A percentile compares a stretch with the other conserved stretches of the same genome.
phyloP scores from a whole-genome alignment of 2,113 vertebrate species.

The Trochalopteron elliotii region DNA sequence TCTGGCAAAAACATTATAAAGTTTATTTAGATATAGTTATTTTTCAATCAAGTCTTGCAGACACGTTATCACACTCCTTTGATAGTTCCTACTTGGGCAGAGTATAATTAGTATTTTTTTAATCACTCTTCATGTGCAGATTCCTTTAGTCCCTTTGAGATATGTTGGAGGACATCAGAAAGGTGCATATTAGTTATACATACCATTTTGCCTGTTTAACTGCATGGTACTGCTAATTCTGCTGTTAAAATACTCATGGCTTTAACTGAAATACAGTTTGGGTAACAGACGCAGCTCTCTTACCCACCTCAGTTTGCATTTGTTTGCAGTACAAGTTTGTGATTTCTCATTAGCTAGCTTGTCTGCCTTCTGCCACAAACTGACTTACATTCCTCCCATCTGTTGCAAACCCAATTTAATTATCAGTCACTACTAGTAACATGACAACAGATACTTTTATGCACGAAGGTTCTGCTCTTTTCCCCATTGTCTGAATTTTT shows the following conservation, averaged over 20 bases:
- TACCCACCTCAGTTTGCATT: neutral
- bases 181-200: neutral
- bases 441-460: slow-evolving; percentile 8
- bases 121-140: neutral
- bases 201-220: neutral
- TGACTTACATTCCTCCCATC: slow-evolving; percentile 62
- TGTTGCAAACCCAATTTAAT: slow-evolving; percentile 59
- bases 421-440: neutral
- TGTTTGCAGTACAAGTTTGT: slow-evolving; percentile 3
- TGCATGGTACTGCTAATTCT: neutral
- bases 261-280: slow-evolving; percentile 7
- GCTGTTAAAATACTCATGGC: neutral
- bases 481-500: neutral
- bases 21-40: neutral
- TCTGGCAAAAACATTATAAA: neutral
- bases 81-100: neutral
- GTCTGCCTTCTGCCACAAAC: slow-evolving; percentile 61
- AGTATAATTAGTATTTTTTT: neutral
- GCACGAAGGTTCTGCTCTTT: neutral
- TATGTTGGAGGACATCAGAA: neutral
- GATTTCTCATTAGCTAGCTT: slow-evolving; percentile 44
- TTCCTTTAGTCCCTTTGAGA: neutral
- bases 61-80: neutral
- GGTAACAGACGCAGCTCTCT: neutral
- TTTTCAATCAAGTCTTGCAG: neutral